Evolutionary conservation across 2,797 vertebrate species (phyloP).

Genomic region (Smutsia gigantea): DNA sequence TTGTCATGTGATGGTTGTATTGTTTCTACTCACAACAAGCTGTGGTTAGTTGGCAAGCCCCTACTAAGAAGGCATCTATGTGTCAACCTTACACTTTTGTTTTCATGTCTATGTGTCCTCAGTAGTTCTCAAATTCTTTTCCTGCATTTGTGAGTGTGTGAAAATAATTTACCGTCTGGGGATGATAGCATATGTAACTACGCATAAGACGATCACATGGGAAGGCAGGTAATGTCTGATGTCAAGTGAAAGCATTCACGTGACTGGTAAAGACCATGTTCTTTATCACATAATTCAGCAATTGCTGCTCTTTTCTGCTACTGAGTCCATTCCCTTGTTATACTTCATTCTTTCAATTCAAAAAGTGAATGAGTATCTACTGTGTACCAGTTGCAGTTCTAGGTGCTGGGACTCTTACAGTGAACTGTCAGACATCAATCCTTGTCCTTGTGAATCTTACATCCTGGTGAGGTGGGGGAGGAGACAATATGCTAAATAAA

Average conservation of each 20-base stretch:
- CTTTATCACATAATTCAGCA: background rate
- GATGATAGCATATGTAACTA: background rate
- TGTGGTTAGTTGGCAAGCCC: background rate
- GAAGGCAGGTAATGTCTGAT: background rate
- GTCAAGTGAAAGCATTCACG: background rate
- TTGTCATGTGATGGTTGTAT: background rate
- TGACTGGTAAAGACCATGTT: background rate
- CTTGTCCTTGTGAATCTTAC: background rate
- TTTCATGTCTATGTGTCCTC: background rate
- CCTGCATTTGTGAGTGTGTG: background rate
- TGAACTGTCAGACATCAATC: background rate
- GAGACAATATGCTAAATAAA: background rate
- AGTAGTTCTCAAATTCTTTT: background rate
- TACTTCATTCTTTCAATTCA: background rate
- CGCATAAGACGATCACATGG: background rate
- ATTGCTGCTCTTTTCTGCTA: background rate
- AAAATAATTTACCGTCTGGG: background rate
- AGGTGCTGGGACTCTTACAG: background rate
- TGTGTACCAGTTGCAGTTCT: background rate
- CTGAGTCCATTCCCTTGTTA: background rate
- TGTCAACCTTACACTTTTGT: constrained; percentile 13
- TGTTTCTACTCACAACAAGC: background rate
- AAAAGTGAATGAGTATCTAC: background rate
- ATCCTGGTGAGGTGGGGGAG: too few species aligned
- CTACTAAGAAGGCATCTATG: background rate